phyloP scores from a whole-genome alignment of 30 jellyfish, hydroid and myxozoan species.

The Aurelia coerulea region DNA sequence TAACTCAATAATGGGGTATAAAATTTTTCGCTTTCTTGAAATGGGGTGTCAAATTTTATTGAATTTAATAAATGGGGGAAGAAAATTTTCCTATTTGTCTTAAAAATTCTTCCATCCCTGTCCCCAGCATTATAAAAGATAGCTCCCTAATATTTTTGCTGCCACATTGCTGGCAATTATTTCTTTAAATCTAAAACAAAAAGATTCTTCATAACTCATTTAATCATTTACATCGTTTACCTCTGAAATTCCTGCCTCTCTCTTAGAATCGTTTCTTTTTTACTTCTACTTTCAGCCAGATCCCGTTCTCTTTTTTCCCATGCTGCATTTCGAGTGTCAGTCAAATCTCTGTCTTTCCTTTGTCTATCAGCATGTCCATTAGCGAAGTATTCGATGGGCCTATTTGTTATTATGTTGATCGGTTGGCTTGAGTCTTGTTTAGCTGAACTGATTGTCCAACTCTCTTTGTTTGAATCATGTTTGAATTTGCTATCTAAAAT shows the following conservation, averaged over 20 bases:
- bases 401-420: conserved; percentile 44
- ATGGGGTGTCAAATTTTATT: too few relatives aligned
- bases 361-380: conserved; percentile 20
- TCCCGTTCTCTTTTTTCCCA: conserved; percentile 57
- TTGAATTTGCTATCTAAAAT: conserved; percentile 47
- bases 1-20: too few relatives aligned
- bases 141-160: too few relatives aligned
- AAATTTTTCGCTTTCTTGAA: too few relatives aligned
- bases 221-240: not conserved
- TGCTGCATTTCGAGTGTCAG: conserved; percentile 50
- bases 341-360: not conserved
- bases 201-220: too few relatives aligned
- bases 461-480: not conserved
- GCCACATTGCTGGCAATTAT: too few relatives aligned
- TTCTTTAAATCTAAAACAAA: too few relatives aligned
- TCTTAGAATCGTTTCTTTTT: conserved; percentile 13
- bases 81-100: too few relatives aligned
- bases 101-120: too few relatives aligned
- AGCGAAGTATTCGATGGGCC: conserved; percentile 34
- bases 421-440: not conserved
- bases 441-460: conserved; percentile 56
- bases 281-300: conserved; percentile 6
- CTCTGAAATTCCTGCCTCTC: conserved; percentile 43
- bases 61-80: too few relatives aligned
- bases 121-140: too few relatives aligned